Evolutionary conservation across 64 coral and sea anemone genomes (phyloP), one percentile per base, ranked within the genome.

Genomic region (Montipora foliosa): DNA sequence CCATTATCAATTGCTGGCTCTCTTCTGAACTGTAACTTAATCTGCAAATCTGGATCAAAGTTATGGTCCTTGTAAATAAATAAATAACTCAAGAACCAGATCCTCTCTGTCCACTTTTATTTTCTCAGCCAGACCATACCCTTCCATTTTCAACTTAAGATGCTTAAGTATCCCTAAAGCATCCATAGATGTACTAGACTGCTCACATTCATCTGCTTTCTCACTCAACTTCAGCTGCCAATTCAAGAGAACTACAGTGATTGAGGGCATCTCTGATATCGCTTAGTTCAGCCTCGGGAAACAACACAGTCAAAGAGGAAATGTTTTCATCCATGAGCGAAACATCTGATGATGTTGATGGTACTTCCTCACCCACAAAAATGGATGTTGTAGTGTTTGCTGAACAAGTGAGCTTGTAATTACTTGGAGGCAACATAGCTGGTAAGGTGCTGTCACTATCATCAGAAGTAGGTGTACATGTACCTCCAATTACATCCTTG

Each of bases 1-100:
- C 90, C 90, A 53, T 68, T 86, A 81, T 92, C 90, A 47, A 78
- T 84, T 60, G 80, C 81, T 66, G 90, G 90, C 77, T 92, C 68
- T 24, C 81, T 73, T 50, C 69, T 91, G 17, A 92, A 22, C 50
- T 70, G 81, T 25, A 83, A 50, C 15, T 74, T 82, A 53, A 83
- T 75, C 16, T 50, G 89, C 53, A 12, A 57, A 13, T 69, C 24
- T 24, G 46, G 70, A 12, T 92, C 50, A 74, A 91, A 91, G 37
- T 64, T 37, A 47, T 69, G 79, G 58, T 80, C 72, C 20, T 91
- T 92, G 47, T 92, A 25, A 92, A 55, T 83, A 74, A 5, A 73
- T 45, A 69, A 83, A 92, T 0, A 84, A 67, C 66, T 91, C 62
- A 76, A 71, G 64, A 20, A 91, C 22, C 79, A 92, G 59, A 84